A percentile compares a stretch with the other conserved stretches of the same genome.
Evolutionary conservation across 2,797 vertebrate genomes (phyloP).

Genomic region (Halcyon chelicuti): DNA sequence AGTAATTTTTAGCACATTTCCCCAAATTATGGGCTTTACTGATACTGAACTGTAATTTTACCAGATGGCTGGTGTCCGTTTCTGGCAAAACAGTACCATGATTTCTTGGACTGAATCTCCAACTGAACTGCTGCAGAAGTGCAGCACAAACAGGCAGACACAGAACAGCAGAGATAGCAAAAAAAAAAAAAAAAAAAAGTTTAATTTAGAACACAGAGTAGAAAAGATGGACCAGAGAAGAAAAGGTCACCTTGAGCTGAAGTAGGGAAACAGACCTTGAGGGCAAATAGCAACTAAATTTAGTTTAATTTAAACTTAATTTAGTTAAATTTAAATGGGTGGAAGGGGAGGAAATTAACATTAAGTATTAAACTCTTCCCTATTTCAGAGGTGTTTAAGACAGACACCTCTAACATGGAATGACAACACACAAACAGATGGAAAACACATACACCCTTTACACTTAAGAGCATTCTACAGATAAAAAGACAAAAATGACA

Average conservation of each 20-base stretch:
- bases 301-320: background rate
- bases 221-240: background rate
- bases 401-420: background rate
- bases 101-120: slow-evolving; percentile 35
- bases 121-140: background rate
- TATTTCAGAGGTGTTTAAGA: background rate
- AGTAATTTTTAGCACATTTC: slow-evolving; percentile 45
- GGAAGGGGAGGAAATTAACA: background rate
- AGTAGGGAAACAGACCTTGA: background rate
- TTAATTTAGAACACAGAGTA: background rate
- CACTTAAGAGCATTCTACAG: background rate
- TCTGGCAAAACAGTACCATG: background rate
- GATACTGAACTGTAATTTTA: slow-evolving; percentile 18
- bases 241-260: background rate
- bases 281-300: background rate
- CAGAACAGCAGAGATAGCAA: background rate
- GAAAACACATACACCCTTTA: background rate
- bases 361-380: background rate
- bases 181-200: background rate
- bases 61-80: slow-evolving; percentile 36
- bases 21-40: slow-evolving; percentile 27
- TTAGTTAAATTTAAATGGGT: background rate
- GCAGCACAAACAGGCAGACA: background rate
- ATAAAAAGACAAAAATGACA: background rate
- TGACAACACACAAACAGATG: background rate